Base-by-base conservation (phyloP, 1,140 invertebrate species). In the Lepidotrigona ventralis region DNA sequence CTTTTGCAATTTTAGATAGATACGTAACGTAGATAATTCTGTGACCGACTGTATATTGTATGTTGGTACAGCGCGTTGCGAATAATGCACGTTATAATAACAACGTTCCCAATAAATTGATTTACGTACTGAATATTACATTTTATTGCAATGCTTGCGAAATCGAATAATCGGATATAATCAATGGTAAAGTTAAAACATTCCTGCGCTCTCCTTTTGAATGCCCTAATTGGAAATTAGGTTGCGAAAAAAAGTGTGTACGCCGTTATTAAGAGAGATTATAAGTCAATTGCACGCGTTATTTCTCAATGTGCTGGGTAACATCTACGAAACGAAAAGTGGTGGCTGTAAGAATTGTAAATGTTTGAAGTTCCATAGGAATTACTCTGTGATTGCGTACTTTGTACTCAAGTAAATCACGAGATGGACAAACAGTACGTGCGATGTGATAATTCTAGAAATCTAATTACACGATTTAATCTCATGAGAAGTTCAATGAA, bases 121-220 rank as follows among this genome's bases (percentile, higher is more conserved):
- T 29, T 72, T 54, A 72, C 71, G n/a, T 39, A n/a, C 71, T 51
- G 51, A 26, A 21, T 23, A 54, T 72, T 72, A 72, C 26, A 19
- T 54, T 72, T 29, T 26, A 72, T 53, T 54, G n/a, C 46, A 12
- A 46, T 15, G 70, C 23, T 19, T n/a, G 39, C 26, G 53, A 71
- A n/a, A 51, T 51, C 58, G 58, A 46, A 33, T 51, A n/a, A 46
- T 33, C 69, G 46, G n/a, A 46, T 71, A 46, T 23, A n/a, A 71
- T 51, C 69, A 71, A 46, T 21, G n/a, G 26, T 15, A 19, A 66
- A 17, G 64, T 72, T 72, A 72, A 71, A 71, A n/a, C 70, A 26
- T 72, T 72, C 70, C 23, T 26, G 29, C 11, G 63, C n/a, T 8
- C 12, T 17, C 14, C n/a, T 64, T 26, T 64, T 46, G 39, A 26